Conservation (phyloP, 1,140 invertebrate species). For the Lepeophtheirus salmonis region DNA sequence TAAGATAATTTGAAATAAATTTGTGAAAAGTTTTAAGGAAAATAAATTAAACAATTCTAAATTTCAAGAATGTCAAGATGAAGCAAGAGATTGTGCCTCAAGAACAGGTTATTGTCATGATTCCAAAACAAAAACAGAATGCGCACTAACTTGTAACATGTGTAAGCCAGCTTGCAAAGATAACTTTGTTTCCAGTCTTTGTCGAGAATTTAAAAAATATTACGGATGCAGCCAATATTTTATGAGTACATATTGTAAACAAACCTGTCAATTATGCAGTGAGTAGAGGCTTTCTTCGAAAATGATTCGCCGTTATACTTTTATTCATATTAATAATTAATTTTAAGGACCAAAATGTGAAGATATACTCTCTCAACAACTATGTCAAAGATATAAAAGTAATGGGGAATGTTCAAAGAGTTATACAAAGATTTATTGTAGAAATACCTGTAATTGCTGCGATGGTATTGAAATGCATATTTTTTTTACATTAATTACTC, state of each 20-base stretch:
- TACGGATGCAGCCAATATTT: background rate
- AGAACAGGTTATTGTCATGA: background rate
- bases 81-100: background rate
- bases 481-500: no score
- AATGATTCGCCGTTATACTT: no score
- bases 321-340: no score
- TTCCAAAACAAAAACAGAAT: background rate
- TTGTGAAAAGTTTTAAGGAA: no score
- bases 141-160: background rate
- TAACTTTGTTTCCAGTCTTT: background rate
- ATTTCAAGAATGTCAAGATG: background rate
- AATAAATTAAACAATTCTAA: background rate
- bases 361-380: background rate
- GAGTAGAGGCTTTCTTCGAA: no score
- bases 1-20: no score
- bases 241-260: background rate
- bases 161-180: background rate
- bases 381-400: background rate
- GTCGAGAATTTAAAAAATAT: background rate
- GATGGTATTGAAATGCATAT: no score
- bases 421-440: background rate
- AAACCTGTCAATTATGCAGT: background rate
- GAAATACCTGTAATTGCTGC: background rate
- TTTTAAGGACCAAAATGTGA: background rate
- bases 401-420: background rate